These are phyloP conservation scores for Eleginops maclovinus DNA, from an alignment of 2,113 vertebrate genomes.

Conservation along the genomic window DNA sequence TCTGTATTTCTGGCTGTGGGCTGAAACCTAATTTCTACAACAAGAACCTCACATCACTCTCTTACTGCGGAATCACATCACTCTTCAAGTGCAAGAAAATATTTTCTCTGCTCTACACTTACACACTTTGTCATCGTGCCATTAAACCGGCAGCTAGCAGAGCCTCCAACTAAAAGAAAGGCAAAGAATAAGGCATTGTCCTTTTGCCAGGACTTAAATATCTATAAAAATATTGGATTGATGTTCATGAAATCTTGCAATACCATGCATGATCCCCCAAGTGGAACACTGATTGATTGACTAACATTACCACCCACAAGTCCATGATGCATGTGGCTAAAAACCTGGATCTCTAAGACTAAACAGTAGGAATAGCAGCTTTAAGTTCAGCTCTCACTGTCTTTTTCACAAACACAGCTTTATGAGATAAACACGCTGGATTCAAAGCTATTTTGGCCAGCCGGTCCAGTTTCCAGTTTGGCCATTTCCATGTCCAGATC, in stretches of 20 bases:
- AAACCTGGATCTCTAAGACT: no score
- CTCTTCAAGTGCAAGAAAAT: not conserved
- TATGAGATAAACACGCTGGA: slow-evolving; percentile 15
- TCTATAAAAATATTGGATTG: not conserved
- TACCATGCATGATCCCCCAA: no score
- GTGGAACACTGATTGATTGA: no score
- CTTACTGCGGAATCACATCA: not conserved
- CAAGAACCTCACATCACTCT: slow-evolving; percentile 6
- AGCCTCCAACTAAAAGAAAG: no score
- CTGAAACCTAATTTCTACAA: not conserved
- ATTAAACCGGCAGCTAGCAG: not conserved
- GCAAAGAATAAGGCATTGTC: not conserved
- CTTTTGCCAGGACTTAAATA: not conserved
- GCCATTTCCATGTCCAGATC: slow-evolving; percentile 11
- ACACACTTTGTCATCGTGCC: not conserved
- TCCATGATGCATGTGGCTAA: no score
- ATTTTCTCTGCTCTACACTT: no score
- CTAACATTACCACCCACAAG: no score
- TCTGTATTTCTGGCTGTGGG: not conserved
- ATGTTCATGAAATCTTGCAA: not conserved
- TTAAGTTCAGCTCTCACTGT: not conserved
- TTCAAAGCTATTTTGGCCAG: slow-evolving; percentile 25
- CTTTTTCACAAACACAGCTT: slow-evolving; percentile 7
- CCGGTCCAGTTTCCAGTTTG: slow-evolving; percentile 40
- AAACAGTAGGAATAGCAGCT: not conserved